These are phyloP conservation scores for Parapsyche elsis DNA, from an alignment of 1,140 invertebrate genomes.

Conservation along the genomic window DNA sequence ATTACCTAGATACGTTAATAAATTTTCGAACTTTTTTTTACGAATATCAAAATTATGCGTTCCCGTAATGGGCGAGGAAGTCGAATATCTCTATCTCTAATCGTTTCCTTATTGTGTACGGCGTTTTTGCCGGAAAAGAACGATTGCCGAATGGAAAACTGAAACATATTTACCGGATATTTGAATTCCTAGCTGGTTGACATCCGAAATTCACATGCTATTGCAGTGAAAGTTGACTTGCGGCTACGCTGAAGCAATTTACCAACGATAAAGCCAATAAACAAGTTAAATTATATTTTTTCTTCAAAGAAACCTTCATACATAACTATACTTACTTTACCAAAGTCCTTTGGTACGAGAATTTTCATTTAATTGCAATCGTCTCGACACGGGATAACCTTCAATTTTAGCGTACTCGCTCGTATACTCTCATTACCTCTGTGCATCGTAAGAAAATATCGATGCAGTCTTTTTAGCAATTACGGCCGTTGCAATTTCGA, in stretches of 20 bases:
- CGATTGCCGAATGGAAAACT: neutral
- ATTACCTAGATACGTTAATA: too few species aligned
- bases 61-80: too few species aligned
- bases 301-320: too few species aligned
- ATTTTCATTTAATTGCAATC: neutral
- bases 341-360: neutral
- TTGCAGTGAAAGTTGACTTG: too few species aligned
- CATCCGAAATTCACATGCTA: neutral
- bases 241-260: too few species aligned
- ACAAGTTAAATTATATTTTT: too few species aligned
- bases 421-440: neutral
- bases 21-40: too few species aligned
- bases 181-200: neutral
- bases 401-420: neutral
- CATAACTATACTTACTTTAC: too few species aligned
- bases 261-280: too few species aligned
- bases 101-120: slow-evolving; percentile 4
- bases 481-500: slow-evolving; percentile 32
- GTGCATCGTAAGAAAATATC: neutral
- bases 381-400: neutral
- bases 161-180: neutral
- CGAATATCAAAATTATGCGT: too few species aligned
- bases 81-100: neutral
- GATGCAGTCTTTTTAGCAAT: slow-evolving; percentile 12
- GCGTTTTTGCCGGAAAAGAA: neutral